phyloP scores from a whole-genome alignment of 1,140 invertebrate genomes.

The Pogonus chalceus region DNA sequence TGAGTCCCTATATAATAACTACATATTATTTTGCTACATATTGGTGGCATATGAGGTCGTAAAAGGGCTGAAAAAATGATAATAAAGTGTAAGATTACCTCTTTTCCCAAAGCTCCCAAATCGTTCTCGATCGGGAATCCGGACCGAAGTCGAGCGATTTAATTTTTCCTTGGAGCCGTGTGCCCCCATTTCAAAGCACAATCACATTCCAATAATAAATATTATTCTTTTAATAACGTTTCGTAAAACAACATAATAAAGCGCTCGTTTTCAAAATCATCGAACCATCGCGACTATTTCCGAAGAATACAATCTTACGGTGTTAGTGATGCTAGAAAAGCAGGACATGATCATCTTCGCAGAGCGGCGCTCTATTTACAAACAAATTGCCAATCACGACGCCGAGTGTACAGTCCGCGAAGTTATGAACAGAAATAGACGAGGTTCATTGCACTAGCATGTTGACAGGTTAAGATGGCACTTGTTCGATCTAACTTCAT shows the following conservation, averaged over 20 bases:
- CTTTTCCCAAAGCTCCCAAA: slow-evolving; percentile 29
- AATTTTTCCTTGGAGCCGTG: slow-evolving; percentile 59
- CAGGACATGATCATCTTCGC: slow-evolving; percentile 1
- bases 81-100: slow-evolving; percentile 17
- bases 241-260: neutral
- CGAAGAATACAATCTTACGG: neutral
- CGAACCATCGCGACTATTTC: neutral
- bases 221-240: neutral
- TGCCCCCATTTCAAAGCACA: slow-evolving; percentile 44
- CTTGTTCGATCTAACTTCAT: neutral
- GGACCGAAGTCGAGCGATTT: slow-evolving; percentile 23
- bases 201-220: neutral
- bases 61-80: neutral
- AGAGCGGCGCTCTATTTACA: neutral
- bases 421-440: neutral
- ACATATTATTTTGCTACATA: no score
- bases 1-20: no score
- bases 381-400: neutral
- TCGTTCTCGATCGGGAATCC: slow-evolving; percentile 25
- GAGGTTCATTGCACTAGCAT: slow-evolving; percentile 2
- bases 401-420: neutral
- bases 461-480: neutral
- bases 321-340: neutral
- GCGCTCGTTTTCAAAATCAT: neutral
- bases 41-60: neutral